Base-by-base conservation (phyloP, 2,113 vertebrate genomes). In the Typhlomys cinereus region DNA sequence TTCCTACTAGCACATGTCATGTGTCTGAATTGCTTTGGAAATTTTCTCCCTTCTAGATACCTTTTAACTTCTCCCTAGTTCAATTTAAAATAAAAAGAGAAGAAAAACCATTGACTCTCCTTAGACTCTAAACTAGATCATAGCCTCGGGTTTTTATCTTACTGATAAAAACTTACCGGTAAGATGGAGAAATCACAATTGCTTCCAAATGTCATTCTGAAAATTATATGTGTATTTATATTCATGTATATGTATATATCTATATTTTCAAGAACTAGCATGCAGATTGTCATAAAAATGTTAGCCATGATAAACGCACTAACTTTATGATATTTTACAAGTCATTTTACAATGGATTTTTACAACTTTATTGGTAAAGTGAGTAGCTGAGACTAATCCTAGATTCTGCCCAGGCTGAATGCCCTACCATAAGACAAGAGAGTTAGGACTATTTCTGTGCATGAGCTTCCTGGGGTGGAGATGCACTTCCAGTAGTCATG, bases 301-400 rank as follows among this genome's bases (percentile, higher is more conserved):
- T 83, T 76, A 79, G 4, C 52, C 3, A 13, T 90, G 15, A 74
- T 75, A 89, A 0, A 83, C 15, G 8, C 39, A 87, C n/a, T 61
- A 89, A 86, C 54, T 89, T 92, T 87, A 74, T 79, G 50, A 41
- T 41, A 70, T 50, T 91, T 39, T 59, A 3, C 5, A 94, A 88
- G 52, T 69, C 27, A 88, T 79, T 89, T 86, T 61, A 61, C 59
- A 75, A 92, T 34, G 34, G 27, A 69, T 29, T 86, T 88, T 46
- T 91, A 52, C 20, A 81, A 85, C 61, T 90, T 73, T 91, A 91
- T 75, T 81, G 71, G 31, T 76, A 70, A 64, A 81, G 29, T 67
- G 21, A 90, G 3, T 71, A 83, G 4, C 12, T 91, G 23, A 57
- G 39, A 76, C 29, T 79, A 71, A 73, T 92, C 82, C 69, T 74